Evolutionary conservation across 1,140 invertebrate genomes (phyloP).

Genomic region (Neodiprion fabricii): DNA sequence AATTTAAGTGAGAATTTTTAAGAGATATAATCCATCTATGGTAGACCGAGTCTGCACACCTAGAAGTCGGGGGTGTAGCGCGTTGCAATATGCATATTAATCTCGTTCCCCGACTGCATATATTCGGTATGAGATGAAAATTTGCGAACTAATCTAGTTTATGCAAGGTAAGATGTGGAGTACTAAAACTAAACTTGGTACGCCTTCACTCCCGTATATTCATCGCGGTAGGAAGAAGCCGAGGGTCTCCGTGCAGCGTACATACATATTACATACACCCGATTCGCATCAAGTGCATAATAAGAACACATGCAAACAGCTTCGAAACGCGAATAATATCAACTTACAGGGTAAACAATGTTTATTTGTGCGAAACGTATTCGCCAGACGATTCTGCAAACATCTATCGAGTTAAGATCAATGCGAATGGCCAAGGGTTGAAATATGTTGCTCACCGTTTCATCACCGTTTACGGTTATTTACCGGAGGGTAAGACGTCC

Average conservation of each 20-base stretch:
- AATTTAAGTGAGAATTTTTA: background rate
- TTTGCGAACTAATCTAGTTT: conserved; percentile 6
- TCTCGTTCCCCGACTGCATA: background rate
- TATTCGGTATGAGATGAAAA: conserved; percentile 2
- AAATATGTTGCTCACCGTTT: background rate
- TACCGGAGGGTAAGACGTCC: background rate
- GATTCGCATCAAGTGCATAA: too few relatives aligned
- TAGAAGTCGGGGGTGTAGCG: background rate
- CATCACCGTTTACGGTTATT: background rate
- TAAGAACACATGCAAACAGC: too few relatives aligned
- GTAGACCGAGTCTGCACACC: background rate
- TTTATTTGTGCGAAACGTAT: too few relatives aligned
- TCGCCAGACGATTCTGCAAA: too few relatives aligned
- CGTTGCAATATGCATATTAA: conserved; percentile 4
- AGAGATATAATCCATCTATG: background rate
- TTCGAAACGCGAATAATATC: too few relatives aligned
- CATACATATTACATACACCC: too few relatives aligned
- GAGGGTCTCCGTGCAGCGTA: too few relatives aligned
- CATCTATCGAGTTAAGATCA: too few relatives aligned
- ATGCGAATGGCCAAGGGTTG: background rate
- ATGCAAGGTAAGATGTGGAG: conserved; percentile 5
- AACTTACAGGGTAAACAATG: too few relatives aligned
- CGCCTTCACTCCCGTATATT: background rate
- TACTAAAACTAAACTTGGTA: conserved; percentile 1
- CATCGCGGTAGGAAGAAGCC: background rate